Evolutionary conservation across 2,113 vertebrate species (phyloP).

Genomic region (Synodontis membranacea): DNA sequence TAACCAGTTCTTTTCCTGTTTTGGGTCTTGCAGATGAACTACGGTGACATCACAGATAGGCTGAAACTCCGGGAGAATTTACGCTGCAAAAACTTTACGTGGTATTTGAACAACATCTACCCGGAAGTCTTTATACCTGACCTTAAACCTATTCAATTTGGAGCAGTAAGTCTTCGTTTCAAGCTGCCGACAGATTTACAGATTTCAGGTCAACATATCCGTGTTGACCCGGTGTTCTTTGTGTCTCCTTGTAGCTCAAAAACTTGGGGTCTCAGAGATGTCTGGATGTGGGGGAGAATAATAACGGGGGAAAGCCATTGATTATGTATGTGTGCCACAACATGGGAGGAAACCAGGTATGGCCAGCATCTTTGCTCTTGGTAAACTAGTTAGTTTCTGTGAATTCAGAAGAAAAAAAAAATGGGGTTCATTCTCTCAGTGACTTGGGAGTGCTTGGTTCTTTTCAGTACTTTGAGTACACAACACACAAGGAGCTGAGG

Average conservation of each 20-base stretch:
- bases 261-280: constrained; percentile 80
- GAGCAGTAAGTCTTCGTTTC: constrained; percentile 78
- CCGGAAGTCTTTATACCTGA: constrained; percentile 92
- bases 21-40: constrained; percentile 76
- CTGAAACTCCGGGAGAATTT: constrained; percentile 80
- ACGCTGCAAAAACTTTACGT: constrained; percentile 91
- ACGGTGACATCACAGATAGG: constrained; percentile 87
- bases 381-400: not conserved
- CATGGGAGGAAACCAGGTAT: constrained; percentile 96
- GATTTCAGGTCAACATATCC: not conserved
- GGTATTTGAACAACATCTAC: constrained; percentile 89
- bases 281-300: constrained; percentile 88
- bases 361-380: not conserved
- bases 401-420: not conserved
- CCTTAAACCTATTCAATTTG: constrained; percentile 77
- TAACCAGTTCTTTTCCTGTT: not conserved
- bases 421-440: not conserved
- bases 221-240: not conserved
- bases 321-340: constrained; percentile 94
- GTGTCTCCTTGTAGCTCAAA: constrained; percentile 74
- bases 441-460: not conserved
- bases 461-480: constrained; percentile 90
- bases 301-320: constrained; percentile 83
- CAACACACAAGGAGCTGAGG: constrained; percentile 84
- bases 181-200: not conserved